phyloP scores from a whole-genome alignment of 2,888 invertebrate species.

The Pollenia amentaria region DNA sequence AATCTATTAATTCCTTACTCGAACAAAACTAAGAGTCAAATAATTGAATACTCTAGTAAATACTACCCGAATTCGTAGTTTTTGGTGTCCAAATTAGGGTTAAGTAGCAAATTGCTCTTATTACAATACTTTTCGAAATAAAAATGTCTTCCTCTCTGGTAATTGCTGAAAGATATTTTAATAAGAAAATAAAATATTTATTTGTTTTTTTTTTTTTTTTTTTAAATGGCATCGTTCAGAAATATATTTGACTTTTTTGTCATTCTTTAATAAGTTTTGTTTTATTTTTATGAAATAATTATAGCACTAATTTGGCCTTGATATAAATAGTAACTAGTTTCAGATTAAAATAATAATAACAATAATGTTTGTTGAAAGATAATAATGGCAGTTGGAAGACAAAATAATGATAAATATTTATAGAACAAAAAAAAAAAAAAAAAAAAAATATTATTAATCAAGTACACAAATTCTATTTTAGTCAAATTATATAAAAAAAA shows the following conservation, averaged over 20 bases:
- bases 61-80: no score
- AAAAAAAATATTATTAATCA: not conserved
- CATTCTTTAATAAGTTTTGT: not conserved
- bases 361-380: not conserved
- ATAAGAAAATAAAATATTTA: no score
- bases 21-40: no score
- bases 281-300: not conserved
- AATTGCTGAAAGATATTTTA: no score
- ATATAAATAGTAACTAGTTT: conserved; percentile 6
- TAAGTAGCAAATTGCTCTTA: no score
- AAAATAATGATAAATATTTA: conserved; percentile 15
- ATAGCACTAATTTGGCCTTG: conserved; percentile 10
- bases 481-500: not conserved
- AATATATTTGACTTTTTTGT: not conserved
- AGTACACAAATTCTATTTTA: not conserved
- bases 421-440: conserved; percentile 12
- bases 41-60: no score
- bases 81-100: no score
- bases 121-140: no score
- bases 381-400: not conserved
- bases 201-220: no score
- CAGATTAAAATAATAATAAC: not conserved
- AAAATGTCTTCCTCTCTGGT: no score
- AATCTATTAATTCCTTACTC: no score
- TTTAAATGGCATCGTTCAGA: no score